phyloP scores from a whole-genome alignment of 2,113 vertebrate genomes.

The Xenus cinereus region DNA sequence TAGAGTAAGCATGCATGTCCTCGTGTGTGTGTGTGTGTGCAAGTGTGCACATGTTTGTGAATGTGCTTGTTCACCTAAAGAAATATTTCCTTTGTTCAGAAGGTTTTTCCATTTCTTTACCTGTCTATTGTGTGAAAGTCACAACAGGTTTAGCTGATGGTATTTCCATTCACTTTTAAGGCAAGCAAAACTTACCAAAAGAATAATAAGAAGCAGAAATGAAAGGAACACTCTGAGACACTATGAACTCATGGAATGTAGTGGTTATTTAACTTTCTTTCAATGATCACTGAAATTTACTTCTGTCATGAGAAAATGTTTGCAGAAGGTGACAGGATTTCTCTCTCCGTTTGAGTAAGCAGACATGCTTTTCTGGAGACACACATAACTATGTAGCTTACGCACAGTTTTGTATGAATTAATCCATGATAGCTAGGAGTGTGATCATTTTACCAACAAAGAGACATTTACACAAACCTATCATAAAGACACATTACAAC shows the following conservation, averaged over 20 bases:
- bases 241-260: not conserved
- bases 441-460: not conserved
- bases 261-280: not conserved
- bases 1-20: rapidly evolving
- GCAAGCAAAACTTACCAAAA: not conserved
- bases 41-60: not conserved
- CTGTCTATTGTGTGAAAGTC: not conserved
- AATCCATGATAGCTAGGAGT: not conserved
- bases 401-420: not conserved
- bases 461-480: not conserved
- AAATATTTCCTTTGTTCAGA: not conserved
- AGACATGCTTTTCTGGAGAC: not conserved
- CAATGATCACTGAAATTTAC: not conserved
- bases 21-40: rapidly evolving
- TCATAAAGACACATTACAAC: not conserved
- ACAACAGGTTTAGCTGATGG: not conserved
- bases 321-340: not conserved
- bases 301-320: not conserved
- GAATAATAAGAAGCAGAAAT: not conserved
- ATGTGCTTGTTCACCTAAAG: not conserved
- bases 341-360: not conserved
- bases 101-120: not conserved
- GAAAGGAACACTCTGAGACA: not conserved
- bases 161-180: not conserved
- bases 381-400: not conserved